Evolutionary conservation across 2,113 vertebrate species (phyloP).

Genomic region (Sebastes fasciatus): DNA sequence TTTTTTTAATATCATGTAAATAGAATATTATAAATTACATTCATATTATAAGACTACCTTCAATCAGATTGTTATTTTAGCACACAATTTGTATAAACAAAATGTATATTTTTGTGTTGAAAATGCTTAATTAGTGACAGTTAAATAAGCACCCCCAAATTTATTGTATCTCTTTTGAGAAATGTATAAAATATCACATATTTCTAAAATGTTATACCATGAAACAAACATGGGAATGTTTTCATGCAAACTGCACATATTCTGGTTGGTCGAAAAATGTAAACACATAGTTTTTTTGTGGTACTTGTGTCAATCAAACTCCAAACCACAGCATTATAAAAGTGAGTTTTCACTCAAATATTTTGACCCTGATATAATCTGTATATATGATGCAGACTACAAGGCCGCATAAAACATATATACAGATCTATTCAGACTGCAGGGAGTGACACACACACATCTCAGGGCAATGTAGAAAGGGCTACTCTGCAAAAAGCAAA

Average conservation of each 20-base stretch:
- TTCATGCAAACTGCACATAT: neutral
- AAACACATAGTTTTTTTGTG: neutral
- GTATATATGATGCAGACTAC: neutral
- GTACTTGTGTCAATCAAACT: neutral
- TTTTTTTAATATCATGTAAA: neutral
- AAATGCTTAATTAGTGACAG: neutral
- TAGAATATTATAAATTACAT: neutral
- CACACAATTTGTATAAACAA: neutral
- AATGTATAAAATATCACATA: neutral
- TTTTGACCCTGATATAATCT: neutral
- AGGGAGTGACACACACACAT: conserved; percentile 6
- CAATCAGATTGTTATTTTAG: neutral
- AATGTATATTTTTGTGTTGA: too few species aligned
- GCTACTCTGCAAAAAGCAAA: neutral
- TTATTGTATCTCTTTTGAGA: neutral
- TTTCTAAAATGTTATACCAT: neutral
- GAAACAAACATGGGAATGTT: neutral
- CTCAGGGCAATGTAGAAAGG: neutral
- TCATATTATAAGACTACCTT: neutral
- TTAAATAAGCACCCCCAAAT: neutral
- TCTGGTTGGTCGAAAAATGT: neutral
- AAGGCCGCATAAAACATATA: neutral
- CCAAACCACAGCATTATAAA: neutral
- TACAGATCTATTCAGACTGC: neutral
- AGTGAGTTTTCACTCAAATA: neutral